These are phyloP conservation scores for Spheniscus mendiculus DNA, from an alignment of 2,113 vertebrate species.

Conservation along the genomic window DNA sequence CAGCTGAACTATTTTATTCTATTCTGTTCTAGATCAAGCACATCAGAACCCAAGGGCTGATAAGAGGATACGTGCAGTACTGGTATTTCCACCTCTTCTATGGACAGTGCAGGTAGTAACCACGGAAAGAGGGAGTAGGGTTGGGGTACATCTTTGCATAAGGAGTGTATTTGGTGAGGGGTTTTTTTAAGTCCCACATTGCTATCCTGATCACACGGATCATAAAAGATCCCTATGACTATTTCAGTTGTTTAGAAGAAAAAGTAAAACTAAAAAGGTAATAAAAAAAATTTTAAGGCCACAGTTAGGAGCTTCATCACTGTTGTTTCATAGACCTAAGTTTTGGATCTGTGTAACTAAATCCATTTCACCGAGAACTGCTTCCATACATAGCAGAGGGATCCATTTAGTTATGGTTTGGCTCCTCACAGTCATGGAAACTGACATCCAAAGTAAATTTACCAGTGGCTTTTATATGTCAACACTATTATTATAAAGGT, in stretches of 20 bases:
- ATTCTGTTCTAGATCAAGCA: background rate
- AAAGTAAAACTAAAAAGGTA: background rate
- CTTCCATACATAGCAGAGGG: background rate
- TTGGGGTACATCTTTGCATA: background rate
- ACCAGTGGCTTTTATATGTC: background rate
- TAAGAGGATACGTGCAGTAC: background rate
- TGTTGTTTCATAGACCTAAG: background rate
- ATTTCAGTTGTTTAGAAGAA: background rate
- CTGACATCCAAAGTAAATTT: background rate
- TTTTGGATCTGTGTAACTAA: background rate
- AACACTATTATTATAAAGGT: background rate
- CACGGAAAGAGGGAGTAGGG: background rate
- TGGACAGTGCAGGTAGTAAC: background rate
- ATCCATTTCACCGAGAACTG: background rate
- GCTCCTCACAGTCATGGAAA: background rate
- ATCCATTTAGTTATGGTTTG: background rate
- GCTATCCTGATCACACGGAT: background rate
- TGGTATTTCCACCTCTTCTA: background rate
- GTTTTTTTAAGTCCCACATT: background rate
- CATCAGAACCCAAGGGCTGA: background rate
- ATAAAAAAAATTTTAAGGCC: background rate
- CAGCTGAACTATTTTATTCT: background rate
- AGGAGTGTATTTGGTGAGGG: background rate
- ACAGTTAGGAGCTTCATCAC: background rate
- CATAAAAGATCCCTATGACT: background rate